phyloP scores from a whole-genome alignment of 2,888 invertebrate genomes.

The Blera fallax region DNA sequence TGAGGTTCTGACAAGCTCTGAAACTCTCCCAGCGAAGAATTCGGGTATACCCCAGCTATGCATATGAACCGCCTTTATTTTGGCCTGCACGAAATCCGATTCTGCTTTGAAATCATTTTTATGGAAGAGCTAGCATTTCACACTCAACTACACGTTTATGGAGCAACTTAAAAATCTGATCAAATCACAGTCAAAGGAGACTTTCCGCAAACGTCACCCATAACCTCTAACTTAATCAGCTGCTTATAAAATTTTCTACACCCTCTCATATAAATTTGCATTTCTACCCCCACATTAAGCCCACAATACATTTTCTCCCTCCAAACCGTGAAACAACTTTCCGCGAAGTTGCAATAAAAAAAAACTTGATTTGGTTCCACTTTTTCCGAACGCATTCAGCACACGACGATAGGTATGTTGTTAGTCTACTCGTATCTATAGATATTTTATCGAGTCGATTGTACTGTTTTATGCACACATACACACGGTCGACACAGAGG shows the following conservation, averaged over 20 bases:
- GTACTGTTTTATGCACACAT: conserved; percentile 47
- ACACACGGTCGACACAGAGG: neutral
- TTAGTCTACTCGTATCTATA: conserved; percentile 46
- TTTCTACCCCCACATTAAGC: conserved; percentile 9
- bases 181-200: too few species aligned
- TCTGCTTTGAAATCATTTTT: too few species aligned
- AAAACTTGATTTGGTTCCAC: conserved; percentile 38
- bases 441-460: conserved; percentile 68
- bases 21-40: too few species aligned
- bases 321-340: conserved; percentile 29
- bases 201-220: too few species aligned
- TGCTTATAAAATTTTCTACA: neutral
- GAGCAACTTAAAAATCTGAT: too few species aligned
- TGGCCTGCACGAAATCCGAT: too few species aligned
- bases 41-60: too few species aligned
- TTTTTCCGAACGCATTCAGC: conserved; percentile 5
- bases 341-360: conserved; percentile 43
- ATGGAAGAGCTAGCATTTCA: too few species aligned
- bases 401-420: conserved; percentile 17
- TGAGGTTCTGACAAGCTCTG: too few species aligned
- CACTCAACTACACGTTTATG: too few species aligned
- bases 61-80: too few species aligned
- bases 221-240: neutral
- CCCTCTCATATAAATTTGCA: conserved; percentile 29
- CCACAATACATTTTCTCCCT: neutral